These are phyloP conservation scores for Periophthalmus magnuspinnatus DNA, from an alignment of 2,797 vertebrate species.

Conservation along the genomic window DNA sequence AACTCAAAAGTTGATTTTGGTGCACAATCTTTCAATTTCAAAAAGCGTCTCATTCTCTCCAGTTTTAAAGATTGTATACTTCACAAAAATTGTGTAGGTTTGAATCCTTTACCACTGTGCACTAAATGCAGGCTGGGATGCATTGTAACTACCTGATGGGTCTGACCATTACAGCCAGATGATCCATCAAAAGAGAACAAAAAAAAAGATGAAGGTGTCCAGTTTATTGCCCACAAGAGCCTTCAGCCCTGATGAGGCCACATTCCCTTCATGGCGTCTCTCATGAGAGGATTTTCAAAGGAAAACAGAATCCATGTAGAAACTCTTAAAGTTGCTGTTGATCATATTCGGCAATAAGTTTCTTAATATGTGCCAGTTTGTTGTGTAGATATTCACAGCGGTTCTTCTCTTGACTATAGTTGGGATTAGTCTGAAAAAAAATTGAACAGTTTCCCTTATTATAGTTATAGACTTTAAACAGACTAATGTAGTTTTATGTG, in stretches of 20 bases:
- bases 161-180: constrained; percentile 35
- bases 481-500: not conserved
- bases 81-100: constrained; percentile 41
- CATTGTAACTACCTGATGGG: constrained; percentile 56
- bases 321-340: constrained; percentile 89
- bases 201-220: constrained; percentile 47
- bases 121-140: constrained; percentile 55
- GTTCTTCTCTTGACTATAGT: constrained; percentile 97
- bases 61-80: constrained; percentile 51
- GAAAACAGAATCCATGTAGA: constrained; percentile 59
- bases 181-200: constrained; percentile 25
- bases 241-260: constrained; percentile 61
- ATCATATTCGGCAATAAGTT: constrained; percentile 96
- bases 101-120: constrained; percentile 56
- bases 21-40: constrained; percentile 48
- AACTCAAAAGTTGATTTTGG: constrained; percentile 65
- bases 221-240: constrained; percentile 64
- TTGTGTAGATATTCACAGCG: constrained; percentile 99
- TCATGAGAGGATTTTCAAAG: constrained; percentile 41
- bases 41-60: constrained; percentile 38
- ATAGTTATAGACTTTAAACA: not conserved
- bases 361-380: constrained; percentile 99
- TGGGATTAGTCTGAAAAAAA: constrained; percentile 88
- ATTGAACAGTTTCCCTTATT: constrained; percentile 27
- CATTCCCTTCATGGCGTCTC: constrained; percentile 68